Conservation (phyloP, 2,888 invertebrate genomes). For the Bugula neritina region DNA sequence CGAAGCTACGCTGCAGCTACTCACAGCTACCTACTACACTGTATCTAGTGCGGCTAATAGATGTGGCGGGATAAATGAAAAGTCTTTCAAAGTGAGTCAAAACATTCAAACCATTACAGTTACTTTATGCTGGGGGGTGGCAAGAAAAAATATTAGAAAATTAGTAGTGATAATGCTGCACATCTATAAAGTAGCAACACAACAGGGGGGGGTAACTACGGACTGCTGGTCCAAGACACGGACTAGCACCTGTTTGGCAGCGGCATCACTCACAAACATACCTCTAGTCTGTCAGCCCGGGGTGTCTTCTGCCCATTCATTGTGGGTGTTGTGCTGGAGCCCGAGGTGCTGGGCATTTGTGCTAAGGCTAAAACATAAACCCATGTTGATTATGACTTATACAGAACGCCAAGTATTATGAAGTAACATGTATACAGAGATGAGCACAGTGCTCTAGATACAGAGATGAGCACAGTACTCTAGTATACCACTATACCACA, state of each 20-base stretch:
- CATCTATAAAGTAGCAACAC: conserved; percentile 20
- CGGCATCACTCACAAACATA: conserved; percentile 57
- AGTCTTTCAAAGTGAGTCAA: neutral
- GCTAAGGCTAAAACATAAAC: conserved; percentile 24
- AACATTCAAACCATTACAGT: neutral
- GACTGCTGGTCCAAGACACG: too few relatives aligned
- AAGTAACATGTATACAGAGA: too few relatives aligned
- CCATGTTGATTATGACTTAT: too few relatives aligned
- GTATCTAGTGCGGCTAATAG: neutral
- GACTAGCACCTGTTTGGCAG: neutral
- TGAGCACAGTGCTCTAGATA: too few relatives aligned
- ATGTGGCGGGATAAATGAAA: neutral
- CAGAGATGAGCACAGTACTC: too few relatives aligned
- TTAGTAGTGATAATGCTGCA: neutral
- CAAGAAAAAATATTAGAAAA: too few relatives aligned
- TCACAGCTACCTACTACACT: too few relatives aligned
- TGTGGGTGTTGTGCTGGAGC: conserved; percentile 14
- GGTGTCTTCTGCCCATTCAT: conserved; percentile 71
- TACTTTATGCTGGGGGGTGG: too few relatives aligned
- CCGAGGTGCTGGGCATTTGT: conserved; percentile 20
- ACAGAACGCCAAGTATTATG: too few relatives aligned
- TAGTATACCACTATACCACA: too few relatives aligned
- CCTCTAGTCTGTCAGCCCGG: conserved; percentile 90
- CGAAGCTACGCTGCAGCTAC: neutral
- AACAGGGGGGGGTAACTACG: too few relatives aligned